phyloP scores from a whole-genome alignment of 2,888 invertebrate species.

The Empis stercorea region DNA sequence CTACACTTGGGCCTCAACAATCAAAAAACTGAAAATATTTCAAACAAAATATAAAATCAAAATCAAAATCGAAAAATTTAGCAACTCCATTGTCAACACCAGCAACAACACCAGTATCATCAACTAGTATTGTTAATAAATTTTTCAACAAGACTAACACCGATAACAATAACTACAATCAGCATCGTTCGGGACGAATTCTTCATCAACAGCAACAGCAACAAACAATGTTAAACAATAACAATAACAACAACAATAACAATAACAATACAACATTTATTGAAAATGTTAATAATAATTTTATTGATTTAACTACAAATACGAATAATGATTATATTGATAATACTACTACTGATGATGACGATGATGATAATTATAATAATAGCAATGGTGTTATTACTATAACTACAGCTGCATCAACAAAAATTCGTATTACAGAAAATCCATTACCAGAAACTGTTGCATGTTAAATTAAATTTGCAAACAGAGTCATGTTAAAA shows the following conservation, averaged over 20 bases:
- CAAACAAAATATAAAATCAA: not conserved
- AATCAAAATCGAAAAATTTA: constrained; percentile 13
- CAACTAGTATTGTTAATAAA: constrained; percentile 7
- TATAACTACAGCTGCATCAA: constrained; percentile 8
- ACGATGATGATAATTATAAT: constrained; percentile 2
- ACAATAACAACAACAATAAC: constrained; percentile 9
- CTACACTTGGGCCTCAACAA: not conserved
- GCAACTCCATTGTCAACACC: constrained; percentile 33
- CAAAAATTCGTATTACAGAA: constrained; percentile 36
- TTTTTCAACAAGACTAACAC: constrained; percentile 11
- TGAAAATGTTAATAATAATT: constrained; percentile 11
- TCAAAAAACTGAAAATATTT: constrained; percentile 2
- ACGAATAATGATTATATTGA: constrained; percentile 17
- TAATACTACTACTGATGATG: constrained; percentile 9
- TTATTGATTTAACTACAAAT: constrained; percentile 16
- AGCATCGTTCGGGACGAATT: constrained; percentile 25
- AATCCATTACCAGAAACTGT: constrained; percentile 36
- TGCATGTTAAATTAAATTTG: constrained; percentile 25
- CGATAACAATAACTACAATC: constrained; percentile 21
- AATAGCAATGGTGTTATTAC: constrained; percentile 12
- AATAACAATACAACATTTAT: not conserved
- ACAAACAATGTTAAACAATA: not conserved
- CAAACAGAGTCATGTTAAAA: no score
- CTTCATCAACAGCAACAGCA: constrained; percentile 19
- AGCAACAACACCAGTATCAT: constrained; percentile 27